phyloP scores from a whole-genome alignment of 1,140 invertebrate species.

The Dryas iulia region DNA sequence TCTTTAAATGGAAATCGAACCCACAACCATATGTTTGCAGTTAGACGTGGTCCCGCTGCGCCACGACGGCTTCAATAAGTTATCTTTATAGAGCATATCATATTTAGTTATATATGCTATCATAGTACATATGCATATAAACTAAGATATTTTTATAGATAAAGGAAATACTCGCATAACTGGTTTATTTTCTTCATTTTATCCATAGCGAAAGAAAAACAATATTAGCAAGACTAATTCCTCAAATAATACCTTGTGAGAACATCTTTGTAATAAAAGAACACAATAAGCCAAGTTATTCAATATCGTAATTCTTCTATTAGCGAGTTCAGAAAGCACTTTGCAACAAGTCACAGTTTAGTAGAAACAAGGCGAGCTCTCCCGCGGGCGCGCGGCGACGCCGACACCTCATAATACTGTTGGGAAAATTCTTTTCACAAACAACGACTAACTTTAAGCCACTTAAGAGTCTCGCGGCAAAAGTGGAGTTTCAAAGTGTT shows the following conservation, averaged over 20 bases:
- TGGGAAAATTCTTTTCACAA: constrained; percentile 36
- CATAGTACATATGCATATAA: too few relatives aligned
- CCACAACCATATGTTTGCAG: too few relatives aligned
- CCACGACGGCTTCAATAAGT: too few relatives aligned
- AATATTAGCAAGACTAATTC: not conserved
- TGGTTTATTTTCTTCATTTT: too few relatives aligned
- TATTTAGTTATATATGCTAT: too few relatives aligned
- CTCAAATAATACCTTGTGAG: too few relatives aligned
- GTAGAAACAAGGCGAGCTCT: not conserved
- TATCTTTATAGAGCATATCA: too few relatives aligned
- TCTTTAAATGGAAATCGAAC: too few relatives aligned
- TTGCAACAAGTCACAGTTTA: constrained; percentile 2
- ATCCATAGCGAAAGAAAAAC: not conserved
- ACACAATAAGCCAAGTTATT: not conserved
- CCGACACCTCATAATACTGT: constrained; percentile 25
- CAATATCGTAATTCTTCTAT: not conserved
- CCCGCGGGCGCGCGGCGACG: constrained; percentile 1
- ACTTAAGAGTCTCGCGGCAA: constrained; percentile 51
- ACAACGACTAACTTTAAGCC: constrained; percentile 48
- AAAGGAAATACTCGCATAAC: not conserved
- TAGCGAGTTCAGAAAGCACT: not conserved
- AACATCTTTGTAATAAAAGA: not conserved
- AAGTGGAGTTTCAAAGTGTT: constrained; percentile 50
- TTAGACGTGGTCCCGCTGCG: too few relatives aligned
- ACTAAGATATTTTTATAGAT: not conserved